Base-by-base conservation (phyloP, 2,797 vertebrate species). In the Mus caroli region DNA sequence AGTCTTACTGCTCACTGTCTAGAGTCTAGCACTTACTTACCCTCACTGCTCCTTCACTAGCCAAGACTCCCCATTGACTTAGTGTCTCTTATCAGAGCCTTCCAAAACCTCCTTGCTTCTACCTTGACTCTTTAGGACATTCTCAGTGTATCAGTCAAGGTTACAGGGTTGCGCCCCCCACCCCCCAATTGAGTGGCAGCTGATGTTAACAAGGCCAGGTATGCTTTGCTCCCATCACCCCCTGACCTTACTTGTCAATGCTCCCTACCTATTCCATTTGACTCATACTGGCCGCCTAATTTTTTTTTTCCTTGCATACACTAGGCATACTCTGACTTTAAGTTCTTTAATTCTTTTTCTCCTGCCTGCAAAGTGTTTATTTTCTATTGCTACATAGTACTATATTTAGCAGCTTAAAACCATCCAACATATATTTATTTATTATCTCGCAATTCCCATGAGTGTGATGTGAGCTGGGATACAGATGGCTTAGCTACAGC, bases 291-390 rank as follows among this genome's bases (percentile, higher is more conserved):
- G 34, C 82, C 92, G n/a, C 34, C 58, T 75, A 26, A n/a, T 37
- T 75, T 73, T 24, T 46, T 46, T 34, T 14, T 11, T 12, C 11
- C 67, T 60, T 54, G 50, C 58, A 69, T 71, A 31, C 3, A 28
- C 20, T 5, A 22, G 54, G 31, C 17, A 2, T 50, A 40, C 56
- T 84, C 58, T 60, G 3, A 0, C 15, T 46, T 17, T 60, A 24
- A 58, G 37, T 31, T 10, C 34, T 26, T 95, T 85, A 67, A 67
- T 67, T 62, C 40, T 93, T 54, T 56, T 50, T 75, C 43, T 94
- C 60, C 71, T 92, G 24, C 62, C 60, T 95, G 60, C 19, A 7
- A 85, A 85, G 28, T 85, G 34, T 85, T 85, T 85, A n/a, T 94
- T 96, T 93, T 95, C 76, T 75, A 1, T 90, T 87, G 26, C 40